phyloP scores from a whole-genome alignment of 2,113 vertebrate genomes.

The Vulpes vulpes region DNA sequence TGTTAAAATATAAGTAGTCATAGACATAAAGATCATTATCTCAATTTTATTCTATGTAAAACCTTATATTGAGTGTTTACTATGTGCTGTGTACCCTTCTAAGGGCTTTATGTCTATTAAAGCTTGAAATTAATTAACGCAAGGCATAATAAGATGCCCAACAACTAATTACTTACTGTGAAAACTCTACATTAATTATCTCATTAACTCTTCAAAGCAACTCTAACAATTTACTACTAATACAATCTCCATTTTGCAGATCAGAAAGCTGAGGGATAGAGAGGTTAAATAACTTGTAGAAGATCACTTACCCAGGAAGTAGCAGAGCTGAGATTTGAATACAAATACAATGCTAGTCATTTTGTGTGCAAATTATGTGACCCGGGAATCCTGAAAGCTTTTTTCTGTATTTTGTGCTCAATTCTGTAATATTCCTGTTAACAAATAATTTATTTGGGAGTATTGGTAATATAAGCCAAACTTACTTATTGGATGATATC shows the following conservation, averaged over 20 bases:
- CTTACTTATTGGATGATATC: neutral
- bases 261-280: neutral
- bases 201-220: constrained; percentile 5
- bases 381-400: neutral
- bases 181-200: neutral
- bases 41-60: neutral
- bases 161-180: neutral
- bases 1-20: neutral
- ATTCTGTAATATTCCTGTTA: neutral
- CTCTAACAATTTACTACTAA: neutral
- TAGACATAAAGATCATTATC: neutral
- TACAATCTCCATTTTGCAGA: neutral
- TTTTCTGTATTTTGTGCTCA: neutral
- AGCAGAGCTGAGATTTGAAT: neutral
- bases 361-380: neutral
- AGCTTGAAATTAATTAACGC: neutral
- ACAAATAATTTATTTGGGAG: neutral
- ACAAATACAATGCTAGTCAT: neutral
- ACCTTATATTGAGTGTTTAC: neutral
- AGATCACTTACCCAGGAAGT: neutral
- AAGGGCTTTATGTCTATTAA: neutral
- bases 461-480: neutral
- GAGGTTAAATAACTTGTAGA: neutral
- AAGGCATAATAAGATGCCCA: neutral
- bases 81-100: neutral